These are phyloP conservation scores for Calephelis nemesis DNA, from an alignment of 1,140 invertebrate species.

Conservation along the genomic window DNA sequence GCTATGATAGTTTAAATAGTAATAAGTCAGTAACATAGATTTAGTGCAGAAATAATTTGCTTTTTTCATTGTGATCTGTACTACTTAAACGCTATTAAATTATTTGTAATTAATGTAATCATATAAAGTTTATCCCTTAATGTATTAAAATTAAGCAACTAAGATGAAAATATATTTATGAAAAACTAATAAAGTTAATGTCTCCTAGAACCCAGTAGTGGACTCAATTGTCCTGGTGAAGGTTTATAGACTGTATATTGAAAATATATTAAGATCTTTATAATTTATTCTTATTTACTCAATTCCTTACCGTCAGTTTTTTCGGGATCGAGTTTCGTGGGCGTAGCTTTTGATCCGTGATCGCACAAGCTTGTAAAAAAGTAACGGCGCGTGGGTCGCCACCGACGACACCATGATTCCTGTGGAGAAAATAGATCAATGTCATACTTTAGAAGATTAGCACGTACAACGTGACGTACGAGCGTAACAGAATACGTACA, in stretches of 20 bases:
- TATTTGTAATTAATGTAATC: constrained; percentile 65
- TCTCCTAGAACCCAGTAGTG: constrained; percentile 21
- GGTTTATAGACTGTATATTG: constrained; percentile 65
- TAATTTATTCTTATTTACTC: constrained; percentile 38
- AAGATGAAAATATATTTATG: constrained; percentile 17
- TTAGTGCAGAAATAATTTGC: constrained; percentile 45
- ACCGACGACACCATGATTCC: constrained; percentile 77
- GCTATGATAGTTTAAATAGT: constrained; percentile 81
- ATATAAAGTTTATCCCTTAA: constrained; percentile 13
- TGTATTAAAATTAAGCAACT: constrained; percentile 13
- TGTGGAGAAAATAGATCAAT: constrained; percentile 42
- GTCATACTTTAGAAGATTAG: constrained; percentile 14
- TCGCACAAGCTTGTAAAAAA: constrained; percentile 65
- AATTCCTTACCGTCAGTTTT: constrained; percentile 68
- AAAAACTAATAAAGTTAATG: constrained; percentile 23
- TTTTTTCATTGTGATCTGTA: constrained; percentile 68
- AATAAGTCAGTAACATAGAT: constrained; percentile 70
- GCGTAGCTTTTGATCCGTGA: constrained; percentile 61
- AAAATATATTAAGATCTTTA: constrained; percentile 43
- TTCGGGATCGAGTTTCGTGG: constrained; percentile 62
- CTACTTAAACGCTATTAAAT: constrained; percentile 39
- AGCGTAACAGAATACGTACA: too few relatives aligned
- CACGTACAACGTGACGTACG: not conserved
- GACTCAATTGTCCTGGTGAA: constrained; percentile 62
- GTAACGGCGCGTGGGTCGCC: constrained; percentile 66